These are phyloP conservation scores for Cossypha dichroa DNA, from an alignment of 2,797 vertebrate species.

Conservation along the genomic window DNA sequence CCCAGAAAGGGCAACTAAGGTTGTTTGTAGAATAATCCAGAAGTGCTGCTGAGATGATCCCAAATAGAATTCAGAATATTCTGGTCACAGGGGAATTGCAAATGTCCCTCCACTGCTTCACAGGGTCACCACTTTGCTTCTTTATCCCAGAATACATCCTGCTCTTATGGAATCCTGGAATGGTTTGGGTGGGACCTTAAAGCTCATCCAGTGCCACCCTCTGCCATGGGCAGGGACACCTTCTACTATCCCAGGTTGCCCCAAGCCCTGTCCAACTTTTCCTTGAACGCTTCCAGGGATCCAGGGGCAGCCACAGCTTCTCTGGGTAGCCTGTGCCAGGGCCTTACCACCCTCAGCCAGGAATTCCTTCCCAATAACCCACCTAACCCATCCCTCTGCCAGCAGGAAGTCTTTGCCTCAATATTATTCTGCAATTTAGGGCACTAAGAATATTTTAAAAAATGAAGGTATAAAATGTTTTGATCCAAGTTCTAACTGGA, in stretches of 20 bases:
- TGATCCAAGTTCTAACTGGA: neutral
- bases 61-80: neutral
- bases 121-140: rapidly evolving
- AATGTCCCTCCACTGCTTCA: neutral
- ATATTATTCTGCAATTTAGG: neutral
- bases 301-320: neutral
- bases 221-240: neutral
- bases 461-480: neutral
- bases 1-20: neutral
- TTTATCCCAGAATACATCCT: neutral
- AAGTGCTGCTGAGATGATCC: rapidly evolving
- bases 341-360: neutral
- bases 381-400: neutral
- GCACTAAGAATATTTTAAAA: neutral
- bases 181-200: neutral
- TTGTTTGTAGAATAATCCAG: neutral
- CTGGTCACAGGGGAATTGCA: neutral
- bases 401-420: neutral
- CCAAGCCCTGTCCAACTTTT: neutral
- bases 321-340: neutral
- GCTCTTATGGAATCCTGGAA: neutral
- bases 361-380: neutral
- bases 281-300: neutral
- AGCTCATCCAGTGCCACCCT: neutral
- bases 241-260: rapidly evolving